A percentile compares a stretch with the other conserved stretches of the same genome.
Evolutionary conservation across 1,140 invertebrate genomes (phyloP).

Genomic region (Orius insidiosus): DNA sequence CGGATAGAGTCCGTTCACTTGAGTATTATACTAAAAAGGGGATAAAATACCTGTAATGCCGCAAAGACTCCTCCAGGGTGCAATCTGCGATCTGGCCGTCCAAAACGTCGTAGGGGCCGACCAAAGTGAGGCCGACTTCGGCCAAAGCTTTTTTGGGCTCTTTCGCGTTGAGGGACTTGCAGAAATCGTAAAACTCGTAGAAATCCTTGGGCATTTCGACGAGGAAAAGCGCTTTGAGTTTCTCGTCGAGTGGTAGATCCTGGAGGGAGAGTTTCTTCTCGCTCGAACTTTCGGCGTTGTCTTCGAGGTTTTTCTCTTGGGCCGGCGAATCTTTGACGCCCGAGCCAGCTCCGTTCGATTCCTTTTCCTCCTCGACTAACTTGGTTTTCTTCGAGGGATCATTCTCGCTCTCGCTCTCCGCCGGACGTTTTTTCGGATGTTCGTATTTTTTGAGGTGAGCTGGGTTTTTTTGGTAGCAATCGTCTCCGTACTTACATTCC

Average conservation of each 20-base stretch:
- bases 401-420: conserved; percentile 16
- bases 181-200: conserved; percentile 68
- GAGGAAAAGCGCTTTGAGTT: conserved; percentile 56
- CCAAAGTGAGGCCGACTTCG: conserved; percentile 47
- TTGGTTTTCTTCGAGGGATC: neutral
- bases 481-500: conserved; percentile 55
- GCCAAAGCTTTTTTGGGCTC: conserved; percentile 44
- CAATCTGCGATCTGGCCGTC: conserved; percentile 39
- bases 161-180: conserved; percentile 38
- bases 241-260: conserved; percentile 1
- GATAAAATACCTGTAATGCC: conserved; percentile 76
- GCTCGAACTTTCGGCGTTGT: neutral
- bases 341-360: neutral
- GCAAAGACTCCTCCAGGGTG: conserved; percentile 14
- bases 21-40: too few relatives aligned
- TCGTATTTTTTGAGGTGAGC: conserved; percentile 56
- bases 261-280: neutral
- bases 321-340: neutral
- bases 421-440: conserved; percentile 40
- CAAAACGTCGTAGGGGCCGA: conserved; percentile 77
- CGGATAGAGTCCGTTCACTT: too few relatives aligned
- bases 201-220: conserved; percentile 81
- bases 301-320: neutral
- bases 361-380: neutral
- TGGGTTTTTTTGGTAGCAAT: conserved; percentile 73